Conservation (phyloP, 2,113 vertebrate species). For the Alouatta palliata region DNA sequence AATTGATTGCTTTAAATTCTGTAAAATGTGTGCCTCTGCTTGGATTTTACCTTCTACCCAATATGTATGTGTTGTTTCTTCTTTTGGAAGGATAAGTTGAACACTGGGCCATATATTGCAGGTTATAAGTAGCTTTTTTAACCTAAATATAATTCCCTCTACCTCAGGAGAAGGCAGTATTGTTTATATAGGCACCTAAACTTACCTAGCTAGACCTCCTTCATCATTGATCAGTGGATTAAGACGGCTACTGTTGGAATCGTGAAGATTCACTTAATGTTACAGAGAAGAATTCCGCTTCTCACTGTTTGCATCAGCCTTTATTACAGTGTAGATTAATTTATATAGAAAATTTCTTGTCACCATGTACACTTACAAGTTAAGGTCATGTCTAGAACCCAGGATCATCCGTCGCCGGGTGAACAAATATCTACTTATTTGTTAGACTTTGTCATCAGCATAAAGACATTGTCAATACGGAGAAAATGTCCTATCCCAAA, state of each 20-base stretch:
- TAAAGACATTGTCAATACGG: background rate
- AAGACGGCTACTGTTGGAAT: background rate
- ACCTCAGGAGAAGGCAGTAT: background rate
- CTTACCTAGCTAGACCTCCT: background rate
- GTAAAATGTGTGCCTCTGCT: background rate
- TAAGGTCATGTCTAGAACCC: background rate
- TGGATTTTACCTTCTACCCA: background rate
- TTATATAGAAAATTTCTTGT: background rate
- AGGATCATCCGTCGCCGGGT: background rate
- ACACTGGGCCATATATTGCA: background rate
- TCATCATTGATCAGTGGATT: background rate
- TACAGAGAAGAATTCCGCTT: background rate
- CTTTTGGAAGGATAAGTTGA: slow-evolving; percentile 3
- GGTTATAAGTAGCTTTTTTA: background rate
- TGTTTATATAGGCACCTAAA: background rate
- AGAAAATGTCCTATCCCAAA: background rate
- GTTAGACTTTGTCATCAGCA: background rate
- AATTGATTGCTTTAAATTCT: background rate
- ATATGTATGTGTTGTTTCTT: background rate
- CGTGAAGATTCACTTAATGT: background rate
- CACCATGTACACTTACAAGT: background rate
- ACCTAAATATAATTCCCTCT: background rate
- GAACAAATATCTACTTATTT: background rate
- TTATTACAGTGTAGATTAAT: background rate
- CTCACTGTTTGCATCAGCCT: background rate